Evolutionary conservation across 1,140 invertebrate genomes (phyloP).

Genomic region (Anthonomus grandis): DNA sequence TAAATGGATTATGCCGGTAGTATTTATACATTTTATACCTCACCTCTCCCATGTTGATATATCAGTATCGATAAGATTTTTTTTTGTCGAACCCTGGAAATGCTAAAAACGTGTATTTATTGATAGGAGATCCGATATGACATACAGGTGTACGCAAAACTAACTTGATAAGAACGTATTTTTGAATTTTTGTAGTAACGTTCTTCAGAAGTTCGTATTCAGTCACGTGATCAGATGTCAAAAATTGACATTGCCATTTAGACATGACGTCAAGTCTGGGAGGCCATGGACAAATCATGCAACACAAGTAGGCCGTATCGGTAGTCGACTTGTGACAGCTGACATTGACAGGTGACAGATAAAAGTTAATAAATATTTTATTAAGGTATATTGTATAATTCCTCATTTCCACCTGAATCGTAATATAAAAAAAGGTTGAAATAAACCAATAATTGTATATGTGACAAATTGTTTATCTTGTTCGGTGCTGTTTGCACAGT

Average conservation of each 20-base stretch:
- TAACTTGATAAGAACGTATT: background rate
- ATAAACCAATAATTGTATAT: slow-evolving; percentile 6
- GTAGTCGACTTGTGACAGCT: too few relatives aligned
- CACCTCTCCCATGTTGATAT: slow-evolving; percentile 24
- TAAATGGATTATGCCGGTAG: slow-evolving; percentile 18
- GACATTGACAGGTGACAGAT: too few relatives aligned
- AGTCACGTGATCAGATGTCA: background rate
- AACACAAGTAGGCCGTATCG: background rate
- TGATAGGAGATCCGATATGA: background rate
- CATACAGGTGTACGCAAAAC: slow-evolving; percentile 3
- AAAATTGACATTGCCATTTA: too few relatives aligned
- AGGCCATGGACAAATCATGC: background rate
- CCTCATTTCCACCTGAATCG: too few relatives aligned
- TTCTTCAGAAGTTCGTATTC: background rate
- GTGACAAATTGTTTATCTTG: slow-evolving; percentile 13
- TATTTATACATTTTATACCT: slow-evolving; percentile 20
- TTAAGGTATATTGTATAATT: too few relatives aligned
- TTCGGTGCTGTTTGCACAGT: slow-evolving; percentile 7
- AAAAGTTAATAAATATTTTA: too few relatives aligned
- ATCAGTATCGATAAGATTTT: slow-evolving; percentile 24
- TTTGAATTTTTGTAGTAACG: background rate
- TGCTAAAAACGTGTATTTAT: slow-evolving; percentile 1
- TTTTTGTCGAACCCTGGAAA: slow-evolving; percentile 12
- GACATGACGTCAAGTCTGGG: too few relatives aligned
- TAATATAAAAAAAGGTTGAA: too few relatives aligned